A percentile compares a stretch with the other conserved stretches of the same genome.
phyloP scores from a whole-genome alignment of 2,888 invertebrate genomes.

The Mellilla xanthometata region DNA sequence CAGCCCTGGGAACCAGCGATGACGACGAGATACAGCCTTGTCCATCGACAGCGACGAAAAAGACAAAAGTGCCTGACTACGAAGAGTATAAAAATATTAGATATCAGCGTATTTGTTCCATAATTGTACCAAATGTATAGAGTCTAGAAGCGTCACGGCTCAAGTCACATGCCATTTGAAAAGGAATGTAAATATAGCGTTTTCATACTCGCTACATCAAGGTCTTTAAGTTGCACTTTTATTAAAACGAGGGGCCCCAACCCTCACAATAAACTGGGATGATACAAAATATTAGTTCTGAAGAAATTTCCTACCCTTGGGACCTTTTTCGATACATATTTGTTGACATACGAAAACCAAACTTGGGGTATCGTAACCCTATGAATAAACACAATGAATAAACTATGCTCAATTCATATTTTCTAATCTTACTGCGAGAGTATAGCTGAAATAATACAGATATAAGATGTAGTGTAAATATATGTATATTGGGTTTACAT shows the following conservation, averaged over 20 bases:
- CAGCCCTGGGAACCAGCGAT: too few species aligned
- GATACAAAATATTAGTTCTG: constrained; percentile 17
- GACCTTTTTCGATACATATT: constrained; percentile 25
- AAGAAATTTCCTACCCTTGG: constrained; percentile 19
- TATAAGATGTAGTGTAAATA: constrained; percentile 36
- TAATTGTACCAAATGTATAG: too few species aligned
- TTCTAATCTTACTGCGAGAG: constrained; percentile 41
- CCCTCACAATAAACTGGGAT: constrained; percentile 10
- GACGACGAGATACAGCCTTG: too few species aligned
- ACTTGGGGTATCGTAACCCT: constrained; percentile 25
- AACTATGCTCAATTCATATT: constrained; percentile 56
- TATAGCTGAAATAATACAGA: constrained; percentile 43
- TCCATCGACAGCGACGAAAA: too few species aligned
- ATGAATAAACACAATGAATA: constrained; percentile 37
- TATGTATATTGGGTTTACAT: constrained; percentile 21
- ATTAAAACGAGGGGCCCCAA: constrained; percentile 15
- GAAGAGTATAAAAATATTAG: too few species aligned
- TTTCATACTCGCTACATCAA: background rate
- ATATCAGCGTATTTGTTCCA: too few species aligned
- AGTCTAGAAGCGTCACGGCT: too few species aligned
- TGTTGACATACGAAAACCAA: constrained; percentile 29
- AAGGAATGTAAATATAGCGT: too few species aligned
- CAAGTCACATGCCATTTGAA: too few species aligned
- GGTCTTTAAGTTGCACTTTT: constrained; percentile 13
- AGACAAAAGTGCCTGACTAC: too few species aligned